Conservation (phyloP, 2,888 invertebrate species). For the Acanthosoma haemorrhoidale region DNA sequence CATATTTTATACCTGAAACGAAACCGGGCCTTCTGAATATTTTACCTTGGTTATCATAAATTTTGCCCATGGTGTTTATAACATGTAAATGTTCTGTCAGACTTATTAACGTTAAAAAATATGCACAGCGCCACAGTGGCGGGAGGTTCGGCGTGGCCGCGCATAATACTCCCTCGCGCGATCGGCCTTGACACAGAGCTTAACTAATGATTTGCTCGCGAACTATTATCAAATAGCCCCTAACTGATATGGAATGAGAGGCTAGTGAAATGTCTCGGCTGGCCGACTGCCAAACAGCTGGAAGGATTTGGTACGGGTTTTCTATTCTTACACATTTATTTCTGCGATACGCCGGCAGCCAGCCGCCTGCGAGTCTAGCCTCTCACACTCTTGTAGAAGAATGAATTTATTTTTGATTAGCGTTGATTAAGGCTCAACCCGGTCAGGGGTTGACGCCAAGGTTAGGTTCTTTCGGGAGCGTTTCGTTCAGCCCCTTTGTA, state of each 20-base stretch:
- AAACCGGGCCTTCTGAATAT: too few relatives aligned
- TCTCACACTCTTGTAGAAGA: neutral
- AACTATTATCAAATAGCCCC: neutral
- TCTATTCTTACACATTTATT: slow-evolving; percentile 10
- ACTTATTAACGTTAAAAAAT: too few relatives aligned
- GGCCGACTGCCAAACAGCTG: neutral
- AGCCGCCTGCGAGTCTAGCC: neutral
- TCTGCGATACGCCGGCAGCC: slow-evolving; percentile 1
- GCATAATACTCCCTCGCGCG: neutral
- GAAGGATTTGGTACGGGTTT: slow-evolving; percentile 5
- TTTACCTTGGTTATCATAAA: too few relatives aligned
- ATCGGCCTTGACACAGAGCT: neutral
- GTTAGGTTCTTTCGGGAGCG: too few relatives aligned
- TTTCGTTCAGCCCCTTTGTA: too few relatives aligned
- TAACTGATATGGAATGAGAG: neutral
- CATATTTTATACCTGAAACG: too few relatives aligned
- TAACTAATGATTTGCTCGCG: neutral
- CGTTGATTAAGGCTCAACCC: too few relatives aligned
- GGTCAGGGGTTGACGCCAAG: too few relatives aligned
- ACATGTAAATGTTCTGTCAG: too few relatives aligned
- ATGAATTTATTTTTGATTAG: neutral
- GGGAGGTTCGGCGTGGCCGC: too few relatives aligned
- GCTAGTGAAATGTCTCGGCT: neutral
- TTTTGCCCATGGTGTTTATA: too few relatives aligned
- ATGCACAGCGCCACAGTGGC: too few relatives aligned